phyloP scores from a whole-genome alignment of 2,113 vertebrate species.

The Campylomormyrus numenius region DNA sequence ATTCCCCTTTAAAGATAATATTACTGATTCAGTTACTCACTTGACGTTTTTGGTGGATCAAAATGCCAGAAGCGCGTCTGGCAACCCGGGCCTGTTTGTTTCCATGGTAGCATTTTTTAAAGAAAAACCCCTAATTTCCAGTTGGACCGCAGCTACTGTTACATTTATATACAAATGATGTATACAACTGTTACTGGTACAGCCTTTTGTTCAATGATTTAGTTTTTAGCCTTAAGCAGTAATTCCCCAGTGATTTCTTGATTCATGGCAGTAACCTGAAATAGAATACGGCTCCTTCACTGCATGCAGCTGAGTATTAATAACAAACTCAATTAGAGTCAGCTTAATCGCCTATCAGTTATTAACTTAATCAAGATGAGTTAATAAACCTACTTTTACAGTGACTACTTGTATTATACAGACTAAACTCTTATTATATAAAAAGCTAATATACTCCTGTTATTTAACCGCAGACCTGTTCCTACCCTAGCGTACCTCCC shows the following conservation, averaged over 20 bases:
- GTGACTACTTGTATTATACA: not conserved
- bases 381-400: not conserved
- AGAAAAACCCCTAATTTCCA: not conserved
- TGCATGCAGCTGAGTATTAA: conserved; percentile 3
- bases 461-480: not conserved
- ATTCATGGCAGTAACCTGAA: conserved; percentile 2
- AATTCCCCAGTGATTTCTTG: not conserved
- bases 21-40: not conserved
- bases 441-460: not conserved
- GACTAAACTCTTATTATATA: not conserved
- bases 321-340: conserved; percentile 11
- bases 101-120: not conserved
- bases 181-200: not conserved
- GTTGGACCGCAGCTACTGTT: not conserved
- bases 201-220: conserved; percentile 6
- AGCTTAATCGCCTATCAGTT: not conserved
- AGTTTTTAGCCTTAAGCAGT: conserved; percentile 10
- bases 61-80: not conserved
- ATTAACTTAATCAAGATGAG: conserved; percentile 9
- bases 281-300: not conserved
- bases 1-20: not conserved
- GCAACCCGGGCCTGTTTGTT: not conserved
- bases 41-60: not conserved
- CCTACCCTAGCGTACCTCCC: not conserved
- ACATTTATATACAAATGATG: not conserved